Percentiles rank a stretch among this genome's conserved stretches.
Conservation (phyloP, 2,113 vertebrate genomes). For the Heliornis fulica region DNA sequence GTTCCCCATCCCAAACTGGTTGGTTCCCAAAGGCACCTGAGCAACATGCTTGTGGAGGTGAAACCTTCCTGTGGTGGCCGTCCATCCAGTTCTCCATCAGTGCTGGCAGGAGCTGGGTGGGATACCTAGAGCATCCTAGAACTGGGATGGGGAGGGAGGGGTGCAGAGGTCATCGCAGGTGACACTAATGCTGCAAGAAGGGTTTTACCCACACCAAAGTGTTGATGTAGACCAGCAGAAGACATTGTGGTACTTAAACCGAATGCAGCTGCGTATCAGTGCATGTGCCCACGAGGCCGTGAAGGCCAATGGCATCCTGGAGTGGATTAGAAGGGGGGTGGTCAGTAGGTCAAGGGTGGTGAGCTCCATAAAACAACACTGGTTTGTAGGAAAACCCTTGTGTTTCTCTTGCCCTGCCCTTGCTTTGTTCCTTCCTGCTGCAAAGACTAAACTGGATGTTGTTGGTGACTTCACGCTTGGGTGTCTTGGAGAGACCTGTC, state of each 20-base stretch:
- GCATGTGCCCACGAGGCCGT: no score
- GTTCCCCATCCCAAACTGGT: neutral
- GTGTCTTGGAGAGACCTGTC: neutral
- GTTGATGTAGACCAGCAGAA: neutral
- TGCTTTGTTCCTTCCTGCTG: neutral
- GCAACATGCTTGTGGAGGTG: fast-evolving
- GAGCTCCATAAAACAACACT: no score
- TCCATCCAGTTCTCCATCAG: neutral
- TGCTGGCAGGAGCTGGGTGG: neutral
- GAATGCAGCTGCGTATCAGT: no score
- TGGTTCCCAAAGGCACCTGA: neutral
- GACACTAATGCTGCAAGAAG: neutral
- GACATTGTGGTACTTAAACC: neutral
- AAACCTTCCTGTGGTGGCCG: neutral
- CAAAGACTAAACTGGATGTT: neutral
- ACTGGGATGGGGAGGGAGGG: fast-evolving
- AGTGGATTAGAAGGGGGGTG: no score
- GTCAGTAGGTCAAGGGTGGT: no score
- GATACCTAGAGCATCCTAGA: neutral
- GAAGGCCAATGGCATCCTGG: no score
- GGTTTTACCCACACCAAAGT: neutral
- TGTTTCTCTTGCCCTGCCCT: neutral
- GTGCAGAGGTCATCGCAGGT: fast-evolving
- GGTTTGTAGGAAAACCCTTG: no score
- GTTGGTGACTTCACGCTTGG: neutral